Evolutionary conservation across 2,797 vertebrate species (phyloP).

Genomic region (Pangasius krempfi): DNA sequence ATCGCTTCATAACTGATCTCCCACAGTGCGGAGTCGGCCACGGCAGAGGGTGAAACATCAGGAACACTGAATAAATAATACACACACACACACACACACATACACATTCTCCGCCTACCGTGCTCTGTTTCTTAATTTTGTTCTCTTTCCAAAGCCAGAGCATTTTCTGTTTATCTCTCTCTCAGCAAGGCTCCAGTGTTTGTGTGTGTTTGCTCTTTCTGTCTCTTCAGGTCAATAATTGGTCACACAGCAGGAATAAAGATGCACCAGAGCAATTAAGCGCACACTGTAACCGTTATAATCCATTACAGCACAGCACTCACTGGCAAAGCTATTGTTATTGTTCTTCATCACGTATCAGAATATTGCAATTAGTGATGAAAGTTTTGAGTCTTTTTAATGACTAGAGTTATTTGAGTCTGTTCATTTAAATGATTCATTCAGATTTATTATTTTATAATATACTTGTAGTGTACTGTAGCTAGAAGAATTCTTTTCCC

Average conservation of each 20-base stretch:
- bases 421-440: not conserved
- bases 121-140: slow-evolving; percentile 4
- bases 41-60: not conserved
- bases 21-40: not conserved
- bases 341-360: too few relatives aligned
- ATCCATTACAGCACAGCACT: not conserved
- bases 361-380: not conserved
- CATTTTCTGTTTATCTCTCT: not conserved
- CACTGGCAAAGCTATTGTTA: not conserved
- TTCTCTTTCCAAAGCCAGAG: not conserved
- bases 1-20: not conserved
- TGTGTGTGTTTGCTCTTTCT: not conserved
- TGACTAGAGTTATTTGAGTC: not conserved
- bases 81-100: not conserved
- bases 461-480: not conserved
- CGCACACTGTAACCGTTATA: not conserved
- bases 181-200: not conserved
- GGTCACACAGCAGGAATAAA: slow-evolving; percentile 11
- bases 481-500: not conserved
- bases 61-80: slow-evolving; percentile 12
- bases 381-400: not conserved
- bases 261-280: not conserved
- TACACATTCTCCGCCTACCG: not conserved
- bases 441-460: not conserved
- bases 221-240: not conserved